phyloP scores from a whole-genome alignment of 2,888 invertebrate genomes.

The Ectropis crepuscularia region DNA sequence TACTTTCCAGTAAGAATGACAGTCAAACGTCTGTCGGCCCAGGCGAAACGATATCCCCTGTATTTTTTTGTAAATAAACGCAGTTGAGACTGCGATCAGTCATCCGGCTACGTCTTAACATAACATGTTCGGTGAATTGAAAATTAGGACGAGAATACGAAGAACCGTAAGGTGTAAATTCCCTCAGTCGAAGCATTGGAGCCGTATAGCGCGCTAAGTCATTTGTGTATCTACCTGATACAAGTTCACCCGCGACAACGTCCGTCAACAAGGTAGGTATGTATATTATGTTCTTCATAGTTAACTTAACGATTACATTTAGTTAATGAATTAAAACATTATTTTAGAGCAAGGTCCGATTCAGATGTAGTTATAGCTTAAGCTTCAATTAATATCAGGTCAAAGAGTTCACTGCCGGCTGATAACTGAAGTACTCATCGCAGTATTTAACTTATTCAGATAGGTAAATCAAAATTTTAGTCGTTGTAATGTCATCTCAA shows the following conservation, averaged over 20 bases:
- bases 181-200: constrained; percentile 10
- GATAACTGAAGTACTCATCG: constrained; percentile 17
- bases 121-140: constrained; percentile 33
- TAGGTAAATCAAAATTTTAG: constrained; percentile 25
- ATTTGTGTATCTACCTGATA: constrained; percentile 4
- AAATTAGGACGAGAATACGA: constrained; percentile 26
- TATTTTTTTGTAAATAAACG: constrained; percentile 38
- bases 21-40: constrained; percentile 44
- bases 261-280: constrained; percentile 16
- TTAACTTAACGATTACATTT: constrained; percentile 17
- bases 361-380: constrained; percentile 23
- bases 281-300: constrained; percentile 7
- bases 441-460: constrained; percentile 17
- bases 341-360: constrained; percentile 11
- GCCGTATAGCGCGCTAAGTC: constrained; percentile 8
- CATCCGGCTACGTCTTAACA: constrained; percentile 26
- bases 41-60: constrained; percentile 43
- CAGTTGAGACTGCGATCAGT: constrained; percentile 13
- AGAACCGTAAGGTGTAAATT: constrained; percentile 32
- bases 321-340: constrained; percentile 9
- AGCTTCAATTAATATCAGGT: constrained; percentile 14
- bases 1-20: constrained; percentile 45
- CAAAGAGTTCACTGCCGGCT: constrained; percentile 15
- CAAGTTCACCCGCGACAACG: constrained; percentile 12
- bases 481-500: constrained; percentile 24